Evolutionary conservation across 2,888 invertebrate species (phyloP).

Genomic region (Nephrotoma guestfalica): DNA sequence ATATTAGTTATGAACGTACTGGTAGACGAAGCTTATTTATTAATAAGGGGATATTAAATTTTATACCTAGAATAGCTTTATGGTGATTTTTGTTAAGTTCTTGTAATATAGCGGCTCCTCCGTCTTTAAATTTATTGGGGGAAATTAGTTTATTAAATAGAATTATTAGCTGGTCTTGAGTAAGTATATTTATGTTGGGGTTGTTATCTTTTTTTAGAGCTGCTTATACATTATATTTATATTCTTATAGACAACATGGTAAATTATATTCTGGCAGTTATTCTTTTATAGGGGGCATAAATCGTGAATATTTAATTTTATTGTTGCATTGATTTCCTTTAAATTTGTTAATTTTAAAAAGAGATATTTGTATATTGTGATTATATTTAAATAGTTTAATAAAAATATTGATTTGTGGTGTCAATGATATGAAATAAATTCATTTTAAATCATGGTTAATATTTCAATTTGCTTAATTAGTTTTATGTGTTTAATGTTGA

Average conservation of each 20-base stretch:
- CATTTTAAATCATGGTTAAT: conserved; percentile 38
- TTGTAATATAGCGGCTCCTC: conserved; percentile 50
- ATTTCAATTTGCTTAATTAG: conserved; percentile 38
- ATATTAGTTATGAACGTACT: conserved; percentile 46
- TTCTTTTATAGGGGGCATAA: conserved; percentile 35
- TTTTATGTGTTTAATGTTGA: conserved; percentile 35
- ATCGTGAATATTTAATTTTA: conserved; percentile 45
- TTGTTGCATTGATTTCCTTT: conserved; percentile 47
- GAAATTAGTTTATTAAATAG: conserved; percentile 50
- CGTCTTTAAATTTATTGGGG: conserved; percentile 49
- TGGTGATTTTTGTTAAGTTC: conserved; percentile 50
- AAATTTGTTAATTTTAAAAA: conserved; percentile 44
- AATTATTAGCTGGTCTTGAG: conserved; percentile 36
- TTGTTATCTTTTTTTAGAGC: conserved; percentile 49
- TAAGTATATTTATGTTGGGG: conserved; percentile 38
- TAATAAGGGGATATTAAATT: conserved; percentile 47
- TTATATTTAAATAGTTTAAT: conserved; percentile 50
- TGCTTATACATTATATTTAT: conserved; percentile 48
- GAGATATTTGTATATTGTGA: conserved; percentile 37
- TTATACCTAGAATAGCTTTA: conserved; percentile 41
- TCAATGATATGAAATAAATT: conserved; percentile 38
- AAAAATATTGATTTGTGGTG: conserved; percentile 53
- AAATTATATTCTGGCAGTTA: conserved; percentile 35
- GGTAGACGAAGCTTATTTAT: conserved; percentile 44
- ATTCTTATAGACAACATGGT: conserved; percentile 47